A percentile compares a stretch with the other conserved stretches of the same genome.
These are phyloP conservation scores for Meda fulgida DNA, from an alignment of 2,797 vertebrate species.

Conservation along the genomic window DNA sequence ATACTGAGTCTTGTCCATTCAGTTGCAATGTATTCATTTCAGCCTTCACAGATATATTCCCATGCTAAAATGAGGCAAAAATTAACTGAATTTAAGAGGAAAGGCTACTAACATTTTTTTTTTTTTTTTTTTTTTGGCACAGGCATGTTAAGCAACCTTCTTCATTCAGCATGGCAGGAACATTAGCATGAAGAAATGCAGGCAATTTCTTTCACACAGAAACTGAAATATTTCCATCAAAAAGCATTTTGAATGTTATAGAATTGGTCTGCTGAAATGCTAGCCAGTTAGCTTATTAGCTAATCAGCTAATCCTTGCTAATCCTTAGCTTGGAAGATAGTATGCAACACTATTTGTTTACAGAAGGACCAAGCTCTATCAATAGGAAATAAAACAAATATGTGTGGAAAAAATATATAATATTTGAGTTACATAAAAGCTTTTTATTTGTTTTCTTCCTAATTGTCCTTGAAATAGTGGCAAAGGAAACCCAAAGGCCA, in stretches of 20 bases:
- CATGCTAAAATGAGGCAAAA: neutral
- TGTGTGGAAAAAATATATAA: too few relatives aligned
- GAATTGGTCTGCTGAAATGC: neutral
- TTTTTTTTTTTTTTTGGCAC: too few relatives aligned
- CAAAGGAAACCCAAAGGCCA: too few relatives aligned
- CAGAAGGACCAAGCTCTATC: neutral
- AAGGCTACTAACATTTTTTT: too few relatives aligned
- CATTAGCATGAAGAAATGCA: slow-evolving; percentile 40
- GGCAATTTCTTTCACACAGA: slow-evolving; percentile 23
- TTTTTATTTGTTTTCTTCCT: too few relatives aligned
- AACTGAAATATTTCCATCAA: slow-evolving; percentile 34
- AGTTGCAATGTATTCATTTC: neutral
- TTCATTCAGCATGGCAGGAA: slow-evolving; percentile 23
- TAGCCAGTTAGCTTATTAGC: neutral
- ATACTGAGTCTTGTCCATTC: neutral
- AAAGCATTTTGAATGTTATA: slow-evolving; percentile 27
- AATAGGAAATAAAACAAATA: too few relatives aligned
- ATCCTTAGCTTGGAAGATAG: slow-evolving; percentile 5
- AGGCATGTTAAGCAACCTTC: slow-evolving; percentile 1
- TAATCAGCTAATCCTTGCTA: too few relatives aligned
- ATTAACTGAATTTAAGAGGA: neutral
- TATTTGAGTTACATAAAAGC: too few relatives aligned
- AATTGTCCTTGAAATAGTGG: too few relatives aligned
- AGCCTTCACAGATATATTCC: neutral
- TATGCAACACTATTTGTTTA: neutral